Evolutionary conservation across 2,888 invertebrate species (phyloP), one percentile per base, ranked within the genome.

Genomic region (Oligia latruncula): DNA sequence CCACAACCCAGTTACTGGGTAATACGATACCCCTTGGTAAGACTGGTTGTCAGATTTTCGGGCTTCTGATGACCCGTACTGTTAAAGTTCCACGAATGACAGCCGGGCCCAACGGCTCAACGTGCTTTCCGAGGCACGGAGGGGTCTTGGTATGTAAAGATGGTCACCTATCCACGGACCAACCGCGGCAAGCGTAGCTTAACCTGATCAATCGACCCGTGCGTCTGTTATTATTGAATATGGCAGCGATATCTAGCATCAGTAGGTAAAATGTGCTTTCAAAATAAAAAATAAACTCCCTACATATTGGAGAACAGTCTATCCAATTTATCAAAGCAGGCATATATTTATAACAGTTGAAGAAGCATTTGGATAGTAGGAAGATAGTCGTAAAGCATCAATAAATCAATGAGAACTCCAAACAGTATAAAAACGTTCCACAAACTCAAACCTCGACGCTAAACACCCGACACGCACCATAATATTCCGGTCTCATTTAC

Each of bases 381-480:
- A 64, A 72, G 20, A 78, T 9, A 11, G 15, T 35, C 5, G 5
- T 11, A 35, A n/a, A 55, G 1, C 0, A 55, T 9, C 46, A 58
- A 68, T 62, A 62, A 77, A 77, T 81, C 62, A 82, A 35, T 11
- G 17, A 55, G 13, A 79, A 62, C 46, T 55, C 15, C 6, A 71
- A 74, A 71, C 35, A 60, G 55, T 15, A 66, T 23, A 71, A 74
- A 81, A 65, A 62, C 40, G 40, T 60, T 29, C 35, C 13, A 64
- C 23, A 64, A 15, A 68, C 49, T 73, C 67, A 55, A 74, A 85
- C 83, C 64, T 85, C 58, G 40, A 72, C 15, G 67, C 65, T 77
- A 82, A 80, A 74, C 85, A 74, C 68, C 20, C 52, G 62, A 82
- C 82, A 78, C 43, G 29, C 64, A 13, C 43, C 62, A 82, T 84